phyloP scores from a whole-genome alignment of 1,140 invertebrate species.

The Rhynchophorus ferrugineus region DNA sequence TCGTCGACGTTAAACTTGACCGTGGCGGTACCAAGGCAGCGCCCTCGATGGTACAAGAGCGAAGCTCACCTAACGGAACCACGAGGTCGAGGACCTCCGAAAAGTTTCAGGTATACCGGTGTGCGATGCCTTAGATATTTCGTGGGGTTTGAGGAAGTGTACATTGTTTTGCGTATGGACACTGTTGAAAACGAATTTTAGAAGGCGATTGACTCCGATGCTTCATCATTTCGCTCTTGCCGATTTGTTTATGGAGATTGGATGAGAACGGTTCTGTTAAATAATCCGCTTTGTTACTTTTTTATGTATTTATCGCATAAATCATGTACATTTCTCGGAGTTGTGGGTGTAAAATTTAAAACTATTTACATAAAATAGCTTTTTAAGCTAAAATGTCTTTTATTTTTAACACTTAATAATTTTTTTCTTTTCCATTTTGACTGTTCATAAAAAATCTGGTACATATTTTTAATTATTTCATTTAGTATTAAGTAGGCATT shows the following conservation, averaged over 20 bases:
- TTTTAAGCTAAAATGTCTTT: no score
- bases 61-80: slow-evolving; percentile 37
- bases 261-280: background rate
- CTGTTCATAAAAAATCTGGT: no score
- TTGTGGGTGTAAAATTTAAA: no score
- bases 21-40: slow-evolving; percentile 36
- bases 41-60: slow-evolving; percentile 32
- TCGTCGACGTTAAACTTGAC: slow-evolving; percentile 40
- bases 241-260: background rate
- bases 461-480: no score
- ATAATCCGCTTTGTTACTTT: background rate
- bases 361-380: no score
- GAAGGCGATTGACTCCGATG: slow-evolving; percentile 5
- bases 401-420: no score
- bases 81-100: slow-evolving; percentile 39
- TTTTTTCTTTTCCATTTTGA: no score
- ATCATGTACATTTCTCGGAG: no score
- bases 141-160: slow-evolving; percentile 14
- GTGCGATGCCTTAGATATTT: slow-evolving; percentile 5
- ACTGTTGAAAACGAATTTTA: slow-evolving; percentile 7
- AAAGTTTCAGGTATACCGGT: slow-evolving; percentile 17
- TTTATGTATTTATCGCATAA: no score
- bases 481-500: no score
- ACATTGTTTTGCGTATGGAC: slow-evolving; percentile 4
- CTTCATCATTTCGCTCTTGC: background rate